These are phyloP conservation scores for Athalia cordata DNA, from an alignment of 2,888 invertebrate genomes.

Conservation along the genomic window DNA sequence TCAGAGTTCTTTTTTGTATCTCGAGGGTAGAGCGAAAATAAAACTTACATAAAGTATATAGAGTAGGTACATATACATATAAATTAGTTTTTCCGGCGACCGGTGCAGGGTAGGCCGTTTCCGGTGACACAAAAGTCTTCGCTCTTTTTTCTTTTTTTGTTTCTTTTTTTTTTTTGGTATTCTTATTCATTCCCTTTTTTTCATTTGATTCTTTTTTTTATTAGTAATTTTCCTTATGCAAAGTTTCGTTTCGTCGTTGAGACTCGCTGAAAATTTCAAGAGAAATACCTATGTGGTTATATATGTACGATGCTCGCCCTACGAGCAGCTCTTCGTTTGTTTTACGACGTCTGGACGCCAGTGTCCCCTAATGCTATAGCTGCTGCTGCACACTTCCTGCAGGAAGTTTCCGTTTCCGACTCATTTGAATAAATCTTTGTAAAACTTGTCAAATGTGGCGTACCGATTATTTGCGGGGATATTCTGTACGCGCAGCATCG, in stretches of 20 bases:
- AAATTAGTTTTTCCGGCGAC: slow-evolving; percentile 33
- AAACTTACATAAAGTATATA: neutral
- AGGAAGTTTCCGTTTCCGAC: neutral
- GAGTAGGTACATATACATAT: neutral
- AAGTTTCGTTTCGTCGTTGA: neutral
- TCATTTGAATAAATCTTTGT: slow-evolving; percentile 29
- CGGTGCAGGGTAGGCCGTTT: neutral
- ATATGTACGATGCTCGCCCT: neutral
- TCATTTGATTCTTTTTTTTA: neutral
- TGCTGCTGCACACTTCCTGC: neutral
- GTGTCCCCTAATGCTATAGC: neutral
- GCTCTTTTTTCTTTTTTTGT: slow-evolving; percentile 9
- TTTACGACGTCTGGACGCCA: slow-evolving; percentile 40
- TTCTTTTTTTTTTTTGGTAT: neutral
- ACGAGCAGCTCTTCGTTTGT: neutral
- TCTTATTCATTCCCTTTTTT: neutral
- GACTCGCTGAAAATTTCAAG: neutral
- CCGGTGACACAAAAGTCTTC: neutral
- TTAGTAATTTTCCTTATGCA: neutral
- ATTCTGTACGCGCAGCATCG: neutral
- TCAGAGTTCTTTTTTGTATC: neutral
- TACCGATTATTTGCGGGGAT: neutral
- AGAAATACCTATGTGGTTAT: neutral
- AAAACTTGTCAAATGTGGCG: slow-evolving; percentile 22
- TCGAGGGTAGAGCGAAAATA: neutral